Conservation (phyloP, 2,888 invertebrate species). For the Pristionchus japonicus region DNA sequence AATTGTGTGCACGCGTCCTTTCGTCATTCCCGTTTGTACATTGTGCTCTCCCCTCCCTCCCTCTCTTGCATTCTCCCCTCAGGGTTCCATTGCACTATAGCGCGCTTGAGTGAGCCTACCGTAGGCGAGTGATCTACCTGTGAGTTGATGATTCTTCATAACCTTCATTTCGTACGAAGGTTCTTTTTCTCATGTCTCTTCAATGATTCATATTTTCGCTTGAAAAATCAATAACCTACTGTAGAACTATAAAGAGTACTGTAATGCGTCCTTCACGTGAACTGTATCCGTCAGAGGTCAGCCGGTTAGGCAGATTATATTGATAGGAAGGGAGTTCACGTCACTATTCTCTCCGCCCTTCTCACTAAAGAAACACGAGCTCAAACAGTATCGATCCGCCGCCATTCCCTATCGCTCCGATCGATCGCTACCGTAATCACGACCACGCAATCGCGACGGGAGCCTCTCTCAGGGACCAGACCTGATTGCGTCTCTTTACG, state of each 20-base stretch:
- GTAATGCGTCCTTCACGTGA: conserved; percentile 2
- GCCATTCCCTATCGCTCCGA: neutral
- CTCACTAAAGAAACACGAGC: neutral
- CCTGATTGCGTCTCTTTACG: conserved; percentile 32
- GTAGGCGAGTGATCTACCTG: neutral
- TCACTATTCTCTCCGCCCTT: conserved; percentile 20
- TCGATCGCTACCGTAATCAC: conserved; percentile 1
- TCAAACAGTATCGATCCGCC: conserved; percentile 1
- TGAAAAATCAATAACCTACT: too few relatives aligned
- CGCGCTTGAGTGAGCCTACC: neutral
- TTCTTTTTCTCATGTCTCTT: too few relatives aligned
- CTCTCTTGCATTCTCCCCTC: conserved; percentile 30
- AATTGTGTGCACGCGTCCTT: neutral
- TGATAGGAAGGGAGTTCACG: neutral
- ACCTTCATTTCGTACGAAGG: neutral
- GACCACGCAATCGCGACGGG: neutral
- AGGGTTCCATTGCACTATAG: conserved; percentile 22
- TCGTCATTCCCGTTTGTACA: conserved; percentile 28
- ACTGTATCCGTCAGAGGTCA: neutral
- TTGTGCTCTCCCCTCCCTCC: neutral
- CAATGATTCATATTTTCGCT: too few relatives aligned
- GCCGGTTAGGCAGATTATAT: conserved; percentile 23
- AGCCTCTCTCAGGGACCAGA: conserved; percentile 15
- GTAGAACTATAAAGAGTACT: too few relatives aligned
- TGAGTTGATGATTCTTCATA: neutral